Evolutionary conservation across 1,140 invertebrate genomes (phyloP).

Genomic region (Lepidotrigona ventralis): DNA sequence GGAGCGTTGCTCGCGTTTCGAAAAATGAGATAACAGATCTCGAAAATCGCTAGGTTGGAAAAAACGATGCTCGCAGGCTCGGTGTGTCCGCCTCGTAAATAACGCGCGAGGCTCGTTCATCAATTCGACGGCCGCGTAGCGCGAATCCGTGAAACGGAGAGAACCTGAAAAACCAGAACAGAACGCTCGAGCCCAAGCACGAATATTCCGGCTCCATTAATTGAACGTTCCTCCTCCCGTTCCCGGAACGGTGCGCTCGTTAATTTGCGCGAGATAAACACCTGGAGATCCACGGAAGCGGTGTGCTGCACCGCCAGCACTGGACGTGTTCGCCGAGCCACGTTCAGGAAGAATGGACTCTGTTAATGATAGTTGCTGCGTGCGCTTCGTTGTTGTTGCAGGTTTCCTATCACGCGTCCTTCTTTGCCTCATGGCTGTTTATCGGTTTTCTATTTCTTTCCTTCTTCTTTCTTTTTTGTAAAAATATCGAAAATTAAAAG

Average conservation of each 20-base stretch:
- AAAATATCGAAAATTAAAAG: too few species aligned
- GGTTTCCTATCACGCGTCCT: too few species aligned
- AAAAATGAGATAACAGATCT: conserved; percentile 5
- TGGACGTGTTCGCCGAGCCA: conserved; percentile 25
- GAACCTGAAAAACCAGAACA: conserved; percentile 44
- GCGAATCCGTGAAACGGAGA: conserved; percentile 20
- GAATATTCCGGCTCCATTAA: conserved; percentile 28
- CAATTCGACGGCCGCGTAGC: conserved; percentile 5
- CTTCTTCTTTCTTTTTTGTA: too few species aligned
- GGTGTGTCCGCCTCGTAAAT: neutral
- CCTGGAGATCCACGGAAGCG: conserved; percentile 20
- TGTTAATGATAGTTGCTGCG: conserved; percentile 23
- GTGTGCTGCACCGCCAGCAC: neutral
- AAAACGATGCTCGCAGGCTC: neutral
- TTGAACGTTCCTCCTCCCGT: conserved; percentile 22
- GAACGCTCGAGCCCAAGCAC: neutral
- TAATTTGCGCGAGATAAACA: conserved; percentile 40
- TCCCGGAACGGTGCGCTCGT: conserved; percentile 27
- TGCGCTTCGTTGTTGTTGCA: neutral
- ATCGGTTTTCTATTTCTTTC: neutral
- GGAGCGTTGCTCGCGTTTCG: neutral
- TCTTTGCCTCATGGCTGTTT: neutral
- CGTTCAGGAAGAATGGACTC: conserved; percentile 16
- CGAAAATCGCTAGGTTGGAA: neutral
- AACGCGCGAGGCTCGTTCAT: conserved; percentile 19